phyloP scores from a whole-genome alignment of 2,888 invertebrate species.

The Melikaiella ostensackeni region DNA sequence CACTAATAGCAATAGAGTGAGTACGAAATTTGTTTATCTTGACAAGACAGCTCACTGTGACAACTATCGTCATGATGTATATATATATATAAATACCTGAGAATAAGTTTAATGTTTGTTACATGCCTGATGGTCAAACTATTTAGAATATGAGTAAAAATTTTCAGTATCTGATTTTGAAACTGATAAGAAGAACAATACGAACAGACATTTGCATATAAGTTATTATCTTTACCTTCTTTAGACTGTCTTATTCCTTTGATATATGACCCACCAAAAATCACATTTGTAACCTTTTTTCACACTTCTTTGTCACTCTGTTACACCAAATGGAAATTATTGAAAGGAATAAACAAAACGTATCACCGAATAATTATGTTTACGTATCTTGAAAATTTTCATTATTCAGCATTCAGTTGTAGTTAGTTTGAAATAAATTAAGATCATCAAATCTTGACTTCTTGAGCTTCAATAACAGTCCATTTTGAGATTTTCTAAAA shows the following conservation, averaged over 20 bases:
- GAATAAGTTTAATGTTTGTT: too few species aligned
- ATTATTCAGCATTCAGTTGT: neutral
- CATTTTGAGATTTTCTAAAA: neutral
- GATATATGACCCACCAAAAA: neutral
- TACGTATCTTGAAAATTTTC: neutral
- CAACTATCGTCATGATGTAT: too few species aligned
- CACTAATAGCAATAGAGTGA: too few species aligned
- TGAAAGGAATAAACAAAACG: neutral
- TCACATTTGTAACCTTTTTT: neutral
- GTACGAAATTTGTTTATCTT: too few species aligned
- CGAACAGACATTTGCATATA: too few species aligned
- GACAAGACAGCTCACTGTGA: too few species aligned
- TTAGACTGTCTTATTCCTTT: neutral
- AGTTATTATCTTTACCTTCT: neutral
- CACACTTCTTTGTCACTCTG: neutral
- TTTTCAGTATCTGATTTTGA: too few species aligned
- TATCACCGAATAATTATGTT: neutral
- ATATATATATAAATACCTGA: too few species aligned
- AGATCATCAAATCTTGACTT: neutral
- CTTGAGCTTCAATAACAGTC: neutral
- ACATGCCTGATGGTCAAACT: too few species aligned
- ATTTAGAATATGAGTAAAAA: too few species aligned
- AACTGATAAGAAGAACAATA: too few species aligned
- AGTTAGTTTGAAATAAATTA: neutral
- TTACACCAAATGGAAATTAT: neutral